A percentile compares a stretch with the other conserved stretches of the same genome.
Evolutionary conservation across 2,113 vertebrate species (phyloP).

Genomic region (Synodontis membranacea): DNA sequence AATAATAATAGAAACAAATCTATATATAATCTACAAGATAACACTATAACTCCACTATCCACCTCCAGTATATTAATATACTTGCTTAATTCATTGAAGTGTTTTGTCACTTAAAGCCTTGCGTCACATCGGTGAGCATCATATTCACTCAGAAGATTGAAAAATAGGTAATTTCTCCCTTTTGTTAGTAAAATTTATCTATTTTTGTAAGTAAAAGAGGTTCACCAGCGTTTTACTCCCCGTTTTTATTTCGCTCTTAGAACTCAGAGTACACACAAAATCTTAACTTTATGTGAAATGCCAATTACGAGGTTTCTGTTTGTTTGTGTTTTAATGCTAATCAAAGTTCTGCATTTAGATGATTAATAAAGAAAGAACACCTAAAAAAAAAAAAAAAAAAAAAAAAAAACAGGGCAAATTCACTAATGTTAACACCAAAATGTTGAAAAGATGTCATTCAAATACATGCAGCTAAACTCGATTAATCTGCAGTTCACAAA

Average conservation of each 20-base stretch:
- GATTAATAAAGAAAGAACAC: not conserved
- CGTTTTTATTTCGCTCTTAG: not conserved
- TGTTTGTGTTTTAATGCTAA: not conserved
- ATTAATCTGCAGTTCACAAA: not conserved
- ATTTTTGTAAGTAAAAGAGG: too few species aligned
- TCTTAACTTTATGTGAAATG: too few species aligned
- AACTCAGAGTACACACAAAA: not conserved
- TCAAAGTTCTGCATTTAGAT: not conserved
- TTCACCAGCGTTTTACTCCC: not conserved
- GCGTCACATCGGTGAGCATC: not conserved
- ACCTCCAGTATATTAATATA: not conserved
- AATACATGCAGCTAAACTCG: not conserved
- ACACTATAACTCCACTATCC: not conserved
- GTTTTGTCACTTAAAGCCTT: not conserved
- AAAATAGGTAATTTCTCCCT: not conserved
- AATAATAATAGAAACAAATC: conserved; percentile 9
- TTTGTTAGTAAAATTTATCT: not conserved
- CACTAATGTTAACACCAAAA: not conserved
- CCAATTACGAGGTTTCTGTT: not conserved
- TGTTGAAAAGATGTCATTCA: too few species aligned
- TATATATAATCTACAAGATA: not conserved
- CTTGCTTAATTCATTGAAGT: not conserved
- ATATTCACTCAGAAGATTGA: not conserved
- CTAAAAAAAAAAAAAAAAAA: too few species aligned
- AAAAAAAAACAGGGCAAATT: not conserved